Conservation (phyloP, 2,113 vertebrate species). For the Anas platyrhynchos region DNA sequence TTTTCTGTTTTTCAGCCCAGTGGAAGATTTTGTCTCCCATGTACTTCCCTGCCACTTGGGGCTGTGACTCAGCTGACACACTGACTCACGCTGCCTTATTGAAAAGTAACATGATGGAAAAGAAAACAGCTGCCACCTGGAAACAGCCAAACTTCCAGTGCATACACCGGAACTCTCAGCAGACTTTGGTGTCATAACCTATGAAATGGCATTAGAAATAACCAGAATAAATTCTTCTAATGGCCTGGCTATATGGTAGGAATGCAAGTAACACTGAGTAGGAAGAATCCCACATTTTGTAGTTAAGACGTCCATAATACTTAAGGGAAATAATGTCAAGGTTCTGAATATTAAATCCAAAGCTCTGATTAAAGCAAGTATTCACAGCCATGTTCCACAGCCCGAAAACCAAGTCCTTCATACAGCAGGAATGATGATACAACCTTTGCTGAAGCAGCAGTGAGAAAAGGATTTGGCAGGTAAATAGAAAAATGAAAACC, state of each 20-base stretch:
- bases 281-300: not conserved
- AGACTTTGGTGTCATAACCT: not conserved
- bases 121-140: not conserved
- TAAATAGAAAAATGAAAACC: slow-evolving; percentile 38
- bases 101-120: not conserved
- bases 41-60: not conserved
- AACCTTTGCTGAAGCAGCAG: slow-evolving; percentile 30
- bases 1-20: slow-evolving; percentile 25
- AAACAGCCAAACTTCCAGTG: not conserved
- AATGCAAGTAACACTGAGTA: not conserved
- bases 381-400: slow-evolving; percentile 16
- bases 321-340: not conserved
- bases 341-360: slow-evolving; percentile 8
- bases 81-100: not conserved
- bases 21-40: not conserved
- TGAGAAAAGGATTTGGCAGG: slow-evolving; percentile 25
- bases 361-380: slow-evolving; percentile 16
- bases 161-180: not conserved
- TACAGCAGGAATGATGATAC: not conserved
- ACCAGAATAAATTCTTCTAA: not conserved
- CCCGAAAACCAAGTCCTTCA: not conserved
- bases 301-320: not conserved
- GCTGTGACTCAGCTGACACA: not conserved
- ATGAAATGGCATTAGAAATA: not conserved
- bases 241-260: not conserved